These are phyloP conservation scores for Bombus fervidus DNA, from an alignment of 1,140 invertebrate genomes.

Conservation along the genomic window DNA sequence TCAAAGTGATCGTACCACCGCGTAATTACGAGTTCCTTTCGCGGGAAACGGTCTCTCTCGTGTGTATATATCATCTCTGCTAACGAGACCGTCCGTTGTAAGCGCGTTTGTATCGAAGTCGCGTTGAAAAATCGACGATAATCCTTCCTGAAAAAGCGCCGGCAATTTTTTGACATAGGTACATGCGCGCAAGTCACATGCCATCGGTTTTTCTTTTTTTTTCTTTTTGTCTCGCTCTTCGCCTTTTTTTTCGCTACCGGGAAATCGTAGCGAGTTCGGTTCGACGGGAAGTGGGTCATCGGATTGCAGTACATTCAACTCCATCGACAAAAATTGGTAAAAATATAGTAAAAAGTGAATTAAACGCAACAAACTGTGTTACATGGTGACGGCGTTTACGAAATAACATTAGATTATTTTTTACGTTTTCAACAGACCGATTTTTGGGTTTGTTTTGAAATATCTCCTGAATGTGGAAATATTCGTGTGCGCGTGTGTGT, in stretches of 20 bases:
- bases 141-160: slow-evolving; percentile 25
- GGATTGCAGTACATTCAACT: background rate
- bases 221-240: background rate
- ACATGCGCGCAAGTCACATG: background rate
- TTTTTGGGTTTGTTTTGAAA: background rate
- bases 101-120: slow-evolving; percentile 33
- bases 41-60: background rate
- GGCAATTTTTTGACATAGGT: slow-evolving; percentile 27
- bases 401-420: background rate
- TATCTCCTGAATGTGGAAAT: background rate
- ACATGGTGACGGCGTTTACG: background rate
- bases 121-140: slow-evolving; percentile 36
- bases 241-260: background rate
- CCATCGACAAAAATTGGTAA: background rate
- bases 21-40: slow-evolving; percentile 27
- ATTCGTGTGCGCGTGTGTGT: no score
- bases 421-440: no score
- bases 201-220: background rate
- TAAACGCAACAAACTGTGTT: background rate
- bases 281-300: slow-evolving; percentile 10
- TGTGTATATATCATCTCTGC: slow-evolving; percentile 14
- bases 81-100: slow-evolving; percentile 28
- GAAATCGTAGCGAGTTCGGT: background rate
- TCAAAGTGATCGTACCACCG: slow-evolving; percentile 33
- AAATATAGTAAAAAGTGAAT: background rate